Evolutionary conservation across 1,140 invertebrate genomes (phyloP).

Genomic region (Colletes latitarsis): DNA sequence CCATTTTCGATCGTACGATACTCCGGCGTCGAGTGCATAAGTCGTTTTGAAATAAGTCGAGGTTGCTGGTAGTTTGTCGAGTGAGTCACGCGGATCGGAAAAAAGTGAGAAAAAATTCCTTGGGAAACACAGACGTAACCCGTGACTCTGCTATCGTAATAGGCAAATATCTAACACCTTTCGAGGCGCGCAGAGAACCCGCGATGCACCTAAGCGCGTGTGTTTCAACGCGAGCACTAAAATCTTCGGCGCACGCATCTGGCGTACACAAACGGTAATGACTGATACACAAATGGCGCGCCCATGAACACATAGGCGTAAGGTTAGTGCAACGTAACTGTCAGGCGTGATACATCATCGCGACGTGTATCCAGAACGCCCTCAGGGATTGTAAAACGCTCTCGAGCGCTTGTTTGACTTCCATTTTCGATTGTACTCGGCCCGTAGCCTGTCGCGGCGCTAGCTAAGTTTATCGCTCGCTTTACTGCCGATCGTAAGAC

Average conservation of each 20-base stretch:
- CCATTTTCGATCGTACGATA: no score
- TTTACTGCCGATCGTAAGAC: constrained; percentile 66
- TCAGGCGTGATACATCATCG: constrained; percentile 60
- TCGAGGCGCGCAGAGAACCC: background rate
- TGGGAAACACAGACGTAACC: constrained; percentile 20
- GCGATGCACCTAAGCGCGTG: background rate
- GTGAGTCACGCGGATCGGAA: background rate
- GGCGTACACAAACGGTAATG: constrained; percentile 10
- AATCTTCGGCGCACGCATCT: constrained; percentile 11
- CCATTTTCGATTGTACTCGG: constrained; percentile 54
- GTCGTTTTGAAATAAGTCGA: no score
- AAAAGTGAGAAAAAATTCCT: background rate
- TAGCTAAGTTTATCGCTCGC: constrained; percentile 56
- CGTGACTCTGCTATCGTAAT: constrained; percentile 4
- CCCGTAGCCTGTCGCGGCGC: constrained; percentile 21
- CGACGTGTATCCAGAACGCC: constrained; percentile 39
- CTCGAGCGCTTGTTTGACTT: constrained; percentile 44
- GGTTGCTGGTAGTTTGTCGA: background rate
- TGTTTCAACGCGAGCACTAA: background rate
- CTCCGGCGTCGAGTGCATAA: no score
- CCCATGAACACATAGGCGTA: constrained; percentile 24
- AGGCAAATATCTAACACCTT: constrained; percentile 27
- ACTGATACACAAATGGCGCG: constrained; percentile 10
- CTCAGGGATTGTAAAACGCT: constrained; percentile 42
- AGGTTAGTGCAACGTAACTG: constrained; percentile 58